These are phyloP conservation scores for Xestia rhomboidea DNA, from an alignment of 2,888 invertebrate genomes.

Conservation along the genomic window DNA sequence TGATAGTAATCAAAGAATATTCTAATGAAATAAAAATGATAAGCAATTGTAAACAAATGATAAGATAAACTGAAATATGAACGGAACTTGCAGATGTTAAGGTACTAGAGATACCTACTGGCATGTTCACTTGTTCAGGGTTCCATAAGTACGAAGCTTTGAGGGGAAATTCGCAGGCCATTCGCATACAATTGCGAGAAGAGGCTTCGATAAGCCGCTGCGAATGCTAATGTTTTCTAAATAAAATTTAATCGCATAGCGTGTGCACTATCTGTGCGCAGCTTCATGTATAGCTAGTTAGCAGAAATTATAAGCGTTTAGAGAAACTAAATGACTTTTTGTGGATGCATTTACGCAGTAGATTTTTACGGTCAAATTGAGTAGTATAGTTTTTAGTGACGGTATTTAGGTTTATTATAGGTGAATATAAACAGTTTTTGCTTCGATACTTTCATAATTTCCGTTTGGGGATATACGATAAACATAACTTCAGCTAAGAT, in stretches of 20 bases:
- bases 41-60: slow-evolving; percentile 10
- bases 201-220: slow-evolving; percentile 79
- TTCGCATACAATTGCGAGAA: slow-evolving; percentile 70
- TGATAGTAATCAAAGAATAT: neutral
- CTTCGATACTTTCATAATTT: neutral
- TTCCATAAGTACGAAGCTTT: slow-evolving; percentile 54
- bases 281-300: slow-evolving; percentile 71
- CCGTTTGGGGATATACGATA: neutral
- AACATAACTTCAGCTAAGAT: neutral
- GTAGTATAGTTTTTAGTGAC: neutral
- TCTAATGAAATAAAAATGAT: slow-evolving; percentile 2
- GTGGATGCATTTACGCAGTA: neutral
- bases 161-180: slow-evolving; percentile 73
- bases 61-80: slow-evolving; percentile 44
- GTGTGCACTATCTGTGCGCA: slow-evolving; percentile 74
- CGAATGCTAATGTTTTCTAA: slow-evolving; percentile 83
- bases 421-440: neutral
- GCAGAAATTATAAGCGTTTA: slow-evolving; percentile 70
- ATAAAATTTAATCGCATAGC: slow-evolving; percentile 84
- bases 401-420: neutral
- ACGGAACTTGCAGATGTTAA: slow-evolving; percentile 36
- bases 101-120: slow-evolving; percentile 47
- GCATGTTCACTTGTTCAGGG: slow-evolving; percentile 24
- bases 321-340: slow-evolving; percentile 26
- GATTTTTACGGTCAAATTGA: neutral